Conservation (phyloP, 2,797 vertebrate species). For the Muscicapa striata region DNA sequence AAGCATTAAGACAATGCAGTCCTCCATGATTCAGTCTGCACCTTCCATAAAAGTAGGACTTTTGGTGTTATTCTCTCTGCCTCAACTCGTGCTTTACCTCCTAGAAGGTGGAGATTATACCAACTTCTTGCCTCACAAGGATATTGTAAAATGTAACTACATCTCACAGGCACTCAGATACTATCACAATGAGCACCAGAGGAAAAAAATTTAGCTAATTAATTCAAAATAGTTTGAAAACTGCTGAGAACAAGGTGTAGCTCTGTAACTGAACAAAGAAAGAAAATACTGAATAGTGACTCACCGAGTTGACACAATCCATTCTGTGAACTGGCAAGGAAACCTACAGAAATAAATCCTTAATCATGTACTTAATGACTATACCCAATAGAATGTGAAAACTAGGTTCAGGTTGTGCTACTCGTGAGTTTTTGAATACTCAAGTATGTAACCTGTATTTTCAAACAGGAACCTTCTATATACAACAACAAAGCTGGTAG, state of each 20-base stretch:
- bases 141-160: not conserved
- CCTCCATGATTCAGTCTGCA: not conserved
- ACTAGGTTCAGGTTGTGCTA: not conserved
- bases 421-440: not conserved
- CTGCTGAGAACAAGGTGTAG: not conserved
- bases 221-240: conserved; percentile 15
- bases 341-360: not conserved
- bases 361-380: not conserved
- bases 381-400: not conserved
- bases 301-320: not conserved
- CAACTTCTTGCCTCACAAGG: not conserved
- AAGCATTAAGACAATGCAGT: not conserved
- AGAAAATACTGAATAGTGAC: not conserved
- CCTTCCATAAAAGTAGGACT: not conserved
- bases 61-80: not conserved
- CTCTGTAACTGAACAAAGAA: not conserved
- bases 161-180: not conserved
- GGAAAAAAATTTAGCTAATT: not conserved
- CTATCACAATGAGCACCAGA: not conserved
- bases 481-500: not conserved
- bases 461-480: not conserved
- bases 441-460: not conserved
- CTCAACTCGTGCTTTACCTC: not conserved
- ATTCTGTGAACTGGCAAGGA: not conserved
- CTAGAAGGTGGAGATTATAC: not conserved